Evolutionary conservation across 2,797 vertebrate species (phyloP).

Genomic region (Numenius phaeopus): DNA sequence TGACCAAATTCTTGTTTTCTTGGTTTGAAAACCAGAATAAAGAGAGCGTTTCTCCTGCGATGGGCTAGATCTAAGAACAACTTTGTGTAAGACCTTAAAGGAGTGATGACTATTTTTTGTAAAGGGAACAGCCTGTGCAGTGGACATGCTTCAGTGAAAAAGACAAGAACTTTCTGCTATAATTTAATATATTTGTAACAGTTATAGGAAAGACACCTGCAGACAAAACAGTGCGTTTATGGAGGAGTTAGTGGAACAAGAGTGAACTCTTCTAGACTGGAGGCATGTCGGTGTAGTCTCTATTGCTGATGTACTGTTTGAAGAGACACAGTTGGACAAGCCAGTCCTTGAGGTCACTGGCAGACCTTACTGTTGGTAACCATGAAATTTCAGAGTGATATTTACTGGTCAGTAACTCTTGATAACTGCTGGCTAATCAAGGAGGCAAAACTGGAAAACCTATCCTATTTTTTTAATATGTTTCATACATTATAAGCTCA

Average conservation of each 20-base stretch:
- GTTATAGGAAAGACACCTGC: constrained; percentile 15
- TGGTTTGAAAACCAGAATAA: neutral
- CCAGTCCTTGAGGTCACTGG: neutral
- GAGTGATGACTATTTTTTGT: neutral
- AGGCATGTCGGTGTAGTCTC: neutral
- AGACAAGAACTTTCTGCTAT: neutral
- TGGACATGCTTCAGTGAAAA: neutral
- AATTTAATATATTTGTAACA: neutral
- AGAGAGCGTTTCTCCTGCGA: neutral
- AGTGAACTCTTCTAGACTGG: neutral
- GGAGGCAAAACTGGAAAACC: neutral
- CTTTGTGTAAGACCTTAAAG: neutral
- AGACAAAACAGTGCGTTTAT: neutral
- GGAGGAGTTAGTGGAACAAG: neutral
- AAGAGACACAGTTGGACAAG: neutral
- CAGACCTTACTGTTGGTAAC: neutral
- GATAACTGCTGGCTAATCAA: neutral
- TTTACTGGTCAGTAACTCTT: neutral
- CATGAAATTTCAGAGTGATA: neutral
- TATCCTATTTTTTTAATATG: neutral
- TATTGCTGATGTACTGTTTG: neutral
- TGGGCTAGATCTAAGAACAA: neutral
- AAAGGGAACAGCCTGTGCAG: neutral
- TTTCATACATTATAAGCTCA: neutral
- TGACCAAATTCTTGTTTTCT: constrained; percentile 4